Evolutionary conservation across 2,888 invertebrate genomes (phyloP).

Genomic region (Therioaphis trifolii): DNA sequence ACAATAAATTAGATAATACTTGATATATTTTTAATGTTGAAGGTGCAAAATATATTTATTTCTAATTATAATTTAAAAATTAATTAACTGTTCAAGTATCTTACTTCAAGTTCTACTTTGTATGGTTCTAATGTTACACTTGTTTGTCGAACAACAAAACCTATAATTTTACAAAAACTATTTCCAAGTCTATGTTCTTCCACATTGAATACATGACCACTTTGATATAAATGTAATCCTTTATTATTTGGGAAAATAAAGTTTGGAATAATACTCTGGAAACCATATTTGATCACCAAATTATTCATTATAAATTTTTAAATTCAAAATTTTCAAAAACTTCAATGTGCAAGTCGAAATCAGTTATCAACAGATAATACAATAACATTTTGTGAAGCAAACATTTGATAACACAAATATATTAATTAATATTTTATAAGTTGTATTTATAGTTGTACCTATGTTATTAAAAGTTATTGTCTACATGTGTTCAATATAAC

Average conservation of each 20-base stretch:
- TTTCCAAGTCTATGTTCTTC: constrained; percentile 11
- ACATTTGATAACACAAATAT: too few species aligned
- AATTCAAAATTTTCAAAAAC: too few species aligned
- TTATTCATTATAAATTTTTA: constrained; percentile 7
- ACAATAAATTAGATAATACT: constrained; percentile 6
- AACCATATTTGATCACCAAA: constrained; percentile 1
- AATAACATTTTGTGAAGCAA: too few species aligned
- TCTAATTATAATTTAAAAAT: constrained; percentile 17
- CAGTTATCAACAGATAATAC: too few species aligned
- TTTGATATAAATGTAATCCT: neutral
- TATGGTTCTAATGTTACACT: constrained; percentile 18
- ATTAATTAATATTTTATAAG: too few species aligned
- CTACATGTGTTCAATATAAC: too few species aligned
- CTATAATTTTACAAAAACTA: constrained; percentile 1
- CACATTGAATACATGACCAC: constrained; percentile 13
- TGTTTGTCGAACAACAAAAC: constrained; percentile 12
- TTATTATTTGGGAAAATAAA: constrained; percentile 10
- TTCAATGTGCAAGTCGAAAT: too few species aligned
- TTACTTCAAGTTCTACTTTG: constrained; percentile 15
- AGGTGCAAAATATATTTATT: constrained; percentile 17
- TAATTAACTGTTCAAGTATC: constrained; percentile 2
- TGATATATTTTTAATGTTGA: constrained; percentile 2
- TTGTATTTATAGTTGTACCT: too few species aligned
- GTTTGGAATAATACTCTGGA: constrained; percentile 7
- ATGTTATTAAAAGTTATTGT: too few species aligned